Evolutionary conservation across 1,140 invertebrate genomes (phyloP).

Genomic region (Drosophila subobscura): DNA sequence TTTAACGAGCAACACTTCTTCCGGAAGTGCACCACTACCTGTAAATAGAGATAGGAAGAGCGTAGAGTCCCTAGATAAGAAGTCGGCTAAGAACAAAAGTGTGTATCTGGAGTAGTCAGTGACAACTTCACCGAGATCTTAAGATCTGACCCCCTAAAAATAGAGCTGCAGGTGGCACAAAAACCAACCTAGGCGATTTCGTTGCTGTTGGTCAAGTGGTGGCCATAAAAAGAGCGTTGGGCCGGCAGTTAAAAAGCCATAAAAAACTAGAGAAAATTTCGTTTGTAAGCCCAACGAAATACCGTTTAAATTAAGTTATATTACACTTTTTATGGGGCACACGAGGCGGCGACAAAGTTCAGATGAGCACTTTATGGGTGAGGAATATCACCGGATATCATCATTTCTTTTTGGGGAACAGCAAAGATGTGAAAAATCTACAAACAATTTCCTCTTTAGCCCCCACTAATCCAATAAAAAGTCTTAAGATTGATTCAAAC

Average conservation of each 20-base stretch:
- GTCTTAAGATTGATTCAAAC: too few species aligned
- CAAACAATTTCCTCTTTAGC: too few species aligned
- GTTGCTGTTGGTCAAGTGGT: slow-evolving; percentile 47
- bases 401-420: slow-evolving; percentile 47
- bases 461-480: too few species aligned
- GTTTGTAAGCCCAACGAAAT: slow-evolving; percentile 20
- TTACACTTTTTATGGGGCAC: slow-evolving; percentile 55
- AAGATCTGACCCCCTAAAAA: slow-evolving; percentile 14
- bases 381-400: slow-evolving; percentile 53
- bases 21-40: slow-evolving; percentile 66
- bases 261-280: slow-evolving; percentile 36
- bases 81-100: slow-evolving; percentile 48
- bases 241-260: slow-evolving; percentile 63
- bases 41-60: slow-evolving; percentile 10
- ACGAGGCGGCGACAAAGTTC: slow-evolving; percentile 71
- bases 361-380: slow-evolving; percentile 34
- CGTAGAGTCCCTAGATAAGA: not conserved
- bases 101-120: slow-evolving; percentile 13
- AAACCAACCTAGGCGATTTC: slow-evolving; percentile 51
- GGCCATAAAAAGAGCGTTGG: slow-evolving; percentile 63
- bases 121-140: slow-evolving; percentile 46
- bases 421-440: not conserved
- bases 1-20: slow-evolving; percentile 23
- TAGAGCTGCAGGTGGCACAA: slow-evolving; percentile 63
- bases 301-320: slow-evolving; percentile 52